phyloP scores from a whole-genome alignment of 2,888 invertebrate genomes.

The Gnatocerus cornutus region DNA sequence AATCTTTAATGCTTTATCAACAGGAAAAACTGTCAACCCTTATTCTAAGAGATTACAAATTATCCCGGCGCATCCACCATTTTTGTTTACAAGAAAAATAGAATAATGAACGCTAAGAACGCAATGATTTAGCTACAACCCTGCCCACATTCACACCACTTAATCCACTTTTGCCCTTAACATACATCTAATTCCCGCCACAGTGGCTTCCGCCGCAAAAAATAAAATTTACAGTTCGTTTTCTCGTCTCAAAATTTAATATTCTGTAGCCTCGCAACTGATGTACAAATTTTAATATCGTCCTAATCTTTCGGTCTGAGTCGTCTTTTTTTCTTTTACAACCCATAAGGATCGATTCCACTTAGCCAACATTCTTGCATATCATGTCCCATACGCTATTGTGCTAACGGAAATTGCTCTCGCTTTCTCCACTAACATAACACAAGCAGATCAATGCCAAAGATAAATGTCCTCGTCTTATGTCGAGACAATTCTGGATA shows the following conservation, averaged over 20 bases:
- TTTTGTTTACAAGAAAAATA: no score
- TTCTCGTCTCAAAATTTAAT: background rate
- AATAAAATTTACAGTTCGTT: conserved; percentile 1
- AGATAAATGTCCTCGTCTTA: conserved; percentile 19
- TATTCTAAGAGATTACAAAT: no score
- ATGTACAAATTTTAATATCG: conserved; percentile 2
- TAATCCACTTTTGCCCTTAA: no score
- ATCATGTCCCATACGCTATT: conserved; percentile 26
- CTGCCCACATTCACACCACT: no score
- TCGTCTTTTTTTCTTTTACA: background rate
- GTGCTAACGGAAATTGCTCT: conserved; percentile 36
- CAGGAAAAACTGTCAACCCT: no score
- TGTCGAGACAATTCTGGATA: conserved; percentile 28
- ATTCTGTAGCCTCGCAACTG: background rate
- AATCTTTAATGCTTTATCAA: no score
- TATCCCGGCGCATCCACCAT: no score
- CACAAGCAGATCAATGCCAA: conserved; percentile 25
- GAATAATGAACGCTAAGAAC: no score
- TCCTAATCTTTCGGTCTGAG: background rate
- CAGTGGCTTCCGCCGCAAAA: background rate
- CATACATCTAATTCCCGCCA: no score
- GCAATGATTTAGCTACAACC: no score
- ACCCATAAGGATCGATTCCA: conserved; percentile 6
- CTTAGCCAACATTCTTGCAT: conserved; percentile 25
- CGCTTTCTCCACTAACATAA: conserved; percentile 25